Evolutionary conservation across 2,888 invertebrate species (phyloP), one percentile per base, ranked within the genome.

Genomic region (Ametastegia equiseti): DNA sequence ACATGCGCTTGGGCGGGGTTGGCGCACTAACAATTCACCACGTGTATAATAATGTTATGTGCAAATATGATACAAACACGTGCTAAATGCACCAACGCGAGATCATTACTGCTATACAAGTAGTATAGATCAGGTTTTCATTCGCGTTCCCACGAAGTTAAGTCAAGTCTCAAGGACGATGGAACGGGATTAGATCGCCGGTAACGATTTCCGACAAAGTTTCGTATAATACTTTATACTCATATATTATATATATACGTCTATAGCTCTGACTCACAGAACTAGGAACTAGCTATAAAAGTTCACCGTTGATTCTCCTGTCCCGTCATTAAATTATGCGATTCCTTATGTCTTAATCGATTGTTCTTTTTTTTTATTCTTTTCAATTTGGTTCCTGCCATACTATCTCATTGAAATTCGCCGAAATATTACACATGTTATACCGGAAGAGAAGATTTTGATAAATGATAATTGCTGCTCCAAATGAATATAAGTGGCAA

Each of bases 101-200:
- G 19, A 30, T 71, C 45, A 30, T 47, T 71, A 71, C 36, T 9
- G 1, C 5, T 50, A 19, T 19, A 13, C 67, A 9, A 13, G 15
- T 60, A 42, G 15, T 54, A 4, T 75, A 36, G 75, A 60, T 60
- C 78, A 78, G 60, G 60, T 78, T 78, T 60, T 63, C 78, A 78
- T 42, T 27, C 78, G 39, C 78, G 78, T 78, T 78, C 78, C 78
- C 78, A 78, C 78, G 78, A 78, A 78, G 78, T 78, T 63, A 78
- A 78, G 60, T 78, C 36, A 78, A 78, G 60, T 63, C 60, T 60
- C 78, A 78, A 78, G 78, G 78, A 78, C 78, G 63, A 78, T 78
- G 78, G 78, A 78, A 78, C 63, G 78, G 78, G 63, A 78, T 78
- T 78, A 78, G 78, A 57, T 78, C 57, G 78, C 39, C 78, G 50